Evolutionary conservation across 2,888 invertebrate genomes (phyloP), one percentile per base, ranked within the genome.

Genomic region (Unio pictorum): DNA sequence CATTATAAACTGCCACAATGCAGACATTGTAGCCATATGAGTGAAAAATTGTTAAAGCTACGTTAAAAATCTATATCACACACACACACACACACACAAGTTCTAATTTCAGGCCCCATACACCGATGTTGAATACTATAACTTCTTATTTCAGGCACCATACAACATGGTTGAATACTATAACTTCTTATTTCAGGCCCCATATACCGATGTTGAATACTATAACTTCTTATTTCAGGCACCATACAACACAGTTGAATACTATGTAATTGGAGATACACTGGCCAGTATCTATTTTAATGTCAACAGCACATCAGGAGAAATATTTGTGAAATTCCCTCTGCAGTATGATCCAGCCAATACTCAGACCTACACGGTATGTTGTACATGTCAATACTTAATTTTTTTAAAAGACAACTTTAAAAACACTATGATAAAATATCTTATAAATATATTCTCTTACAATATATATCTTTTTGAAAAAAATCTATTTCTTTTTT

Each of bases 161-260:
- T 84, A 85, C 73, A 85, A 84, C 63, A 72, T 69, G 26, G 75
- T 86, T 23, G 70, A 61, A 34, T 87, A 84, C 30, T 30, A 30
- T 30, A 30, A 30, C 3, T 30, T 30, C 3, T 30, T 2, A 30
- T 30, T 30, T 34, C 6, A 34, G 34, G 34, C 6, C 34, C 6
- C 34, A 34, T 34, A 34, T 7, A 34, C 6, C 7, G 7, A 6
- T 34, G 34, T 34, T 34, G 7, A 34, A 34, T 34, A 7, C 34
- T 34, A 34, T 34, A 34, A 34, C 8, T 8, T 67, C 61, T 61
- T n/a, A 34, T 75, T 74, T 18, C 69, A 82, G 83, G 64, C 72
- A 55, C 86, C 86, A 15, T 84, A 85, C 73, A 85, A 84, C 63
- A 72, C 69, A 26, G 75, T 86, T 23, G 70, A 61, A 34, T 87